Base-by-base conservation (phyloP, 1,140 invertebrate species). In the Pectinophora gossypiella region DNA sequence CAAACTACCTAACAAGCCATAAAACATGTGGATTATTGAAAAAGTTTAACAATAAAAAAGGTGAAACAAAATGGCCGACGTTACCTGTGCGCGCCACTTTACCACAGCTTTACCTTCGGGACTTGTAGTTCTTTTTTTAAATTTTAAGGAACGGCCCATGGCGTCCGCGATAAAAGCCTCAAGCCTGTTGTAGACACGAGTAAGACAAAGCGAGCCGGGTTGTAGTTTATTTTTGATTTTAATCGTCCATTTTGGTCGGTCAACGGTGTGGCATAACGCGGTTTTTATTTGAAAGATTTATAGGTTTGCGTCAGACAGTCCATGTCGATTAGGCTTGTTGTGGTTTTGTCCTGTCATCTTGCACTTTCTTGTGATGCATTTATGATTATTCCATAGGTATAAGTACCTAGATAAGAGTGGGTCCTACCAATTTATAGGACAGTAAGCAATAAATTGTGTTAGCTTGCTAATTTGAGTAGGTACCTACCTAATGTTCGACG, bases 21-120 rank as follows among this genome's bases (percentile, higher is more conserved):
- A 78, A 79, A 79, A 84, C 72, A 75, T 72, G 76, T 66, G 65
- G 76, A 79, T 79, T 81, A 81, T 80, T 75, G 64, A 74, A 81
- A 66, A 79, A 72, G 62, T 59, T 64, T 62, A 68, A 77, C 66
- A 71, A 72, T 68, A 77, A 77, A 76, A 44, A 74, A 60, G 60
- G 51, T 65, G 40, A 61, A 65, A 70, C 70, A 79, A 77, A 75
- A 82, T 78, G 72, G 75, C 68, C 61, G 72, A 56, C 58, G 40
- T 81, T 81, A 81, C 80, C 80, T 84, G 80, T 72, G 74, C 68
- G 68, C 69, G 71, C 68, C 69, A 71, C 64, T 65, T 18, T n/a
- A n/a, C n/a, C n/a, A 19, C 38, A 12, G 22, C 22, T 23, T 58
- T 66, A 62, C 61, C 62, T 74, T 72, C 43, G n/a, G 22, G 22